These are phyloP conservation scores for Podabrus alpinus DNA, from an alignment of 2,888 invertebrate genomes.

Conservation along the genomic window DNA sequence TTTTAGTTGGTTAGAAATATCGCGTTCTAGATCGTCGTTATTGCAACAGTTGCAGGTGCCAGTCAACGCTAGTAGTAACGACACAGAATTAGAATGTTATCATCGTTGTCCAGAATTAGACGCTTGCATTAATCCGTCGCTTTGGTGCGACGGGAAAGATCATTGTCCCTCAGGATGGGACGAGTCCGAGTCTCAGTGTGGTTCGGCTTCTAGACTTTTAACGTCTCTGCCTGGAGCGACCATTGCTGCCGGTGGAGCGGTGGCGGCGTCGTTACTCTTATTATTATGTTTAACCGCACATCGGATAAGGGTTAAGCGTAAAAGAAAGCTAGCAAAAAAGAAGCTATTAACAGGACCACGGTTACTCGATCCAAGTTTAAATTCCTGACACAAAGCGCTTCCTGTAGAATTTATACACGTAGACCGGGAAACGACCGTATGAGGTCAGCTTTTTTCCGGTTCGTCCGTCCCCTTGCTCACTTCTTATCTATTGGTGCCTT, in stretches of 20 bases:
- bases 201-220: slow-evolving; percentile 58
- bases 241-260: slow-evolving; percentile 63
- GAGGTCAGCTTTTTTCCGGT: slow-evolving; percentile 57
- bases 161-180: slow-evolving; percentile 72
- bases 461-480: slow-evolving; percentile 55
- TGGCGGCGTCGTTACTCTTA: slow-evolving; percentile 62
- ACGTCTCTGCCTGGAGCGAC: slow-evolving; percentile 61
- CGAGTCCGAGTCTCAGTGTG: slow-evolving; percentile 72
- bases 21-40: slow-evolving; percentile 65
- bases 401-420: slow-evolving; percentile 92
- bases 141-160: slow-evolving; percentile 76
- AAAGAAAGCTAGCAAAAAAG: slow-evolving; percentile 59
- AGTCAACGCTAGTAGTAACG: slow-evolving; percentile 58
- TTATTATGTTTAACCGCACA: slow-evolving; percentile 64
- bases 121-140: slow-evolving; percentile 74
- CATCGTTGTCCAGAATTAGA: slow-evolving; percentile 74
- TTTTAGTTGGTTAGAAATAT: slow-evolving; percentile 79
- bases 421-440: slow-evolving; percentile 92
- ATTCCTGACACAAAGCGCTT: slow-evolving; percentile 88
- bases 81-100: slow-evolving; percentile 62
- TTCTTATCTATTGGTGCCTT: slow-evolving; percentile 56
- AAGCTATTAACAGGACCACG: slow-evolving; percentile 61
- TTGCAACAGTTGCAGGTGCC: slow-evolving; percentile 63
- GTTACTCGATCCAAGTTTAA: slow-evolving; percentile 66
- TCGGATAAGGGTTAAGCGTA: slow-evolving; percentile 60